These are phyloP conservation scores for Carterocephalus palaemon DNA, from an alignment of 2,888 invertebrate genomes.

Conservation along the genomic window DNA sequence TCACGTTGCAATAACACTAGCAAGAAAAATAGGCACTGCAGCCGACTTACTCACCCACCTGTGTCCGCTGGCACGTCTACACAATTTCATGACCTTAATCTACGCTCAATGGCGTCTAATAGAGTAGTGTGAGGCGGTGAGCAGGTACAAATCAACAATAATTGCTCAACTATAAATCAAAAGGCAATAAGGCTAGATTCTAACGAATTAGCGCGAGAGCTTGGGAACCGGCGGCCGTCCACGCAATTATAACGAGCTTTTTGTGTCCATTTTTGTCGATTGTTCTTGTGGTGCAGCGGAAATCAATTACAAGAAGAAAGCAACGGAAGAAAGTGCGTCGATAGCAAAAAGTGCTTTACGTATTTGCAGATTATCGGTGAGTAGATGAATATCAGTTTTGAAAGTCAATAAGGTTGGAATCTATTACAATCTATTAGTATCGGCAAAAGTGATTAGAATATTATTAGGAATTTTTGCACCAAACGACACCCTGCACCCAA, in stretches of 20 bases:
- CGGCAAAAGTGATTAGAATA: not conserved
- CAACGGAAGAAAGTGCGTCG: constrained; percentile 11
- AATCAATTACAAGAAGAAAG: constrained; percentile 28
- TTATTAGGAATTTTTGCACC: too few species aligned
- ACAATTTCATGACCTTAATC: constrained; percentile 16
- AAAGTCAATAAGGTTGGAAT: constrained; percentile 13
- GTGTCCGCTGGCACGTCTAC: not conserved
- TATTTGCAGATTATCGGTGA: constrained; percentile 19
- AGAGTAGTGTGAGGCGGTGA: constrained; percentile 10
- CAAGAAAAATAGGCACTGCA: not conserved
- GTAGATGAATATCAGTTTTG: constrained; percentile 15
- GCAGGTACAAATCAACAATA: constrained; percentile 17
- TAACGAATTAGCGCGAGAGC: constrained; percentile 16
- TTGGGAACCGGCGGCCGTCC: constrained; percentile 16
- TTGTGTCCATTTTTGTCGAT: constrained; percentile 21
- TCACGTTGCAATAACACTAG: too few species aligned
- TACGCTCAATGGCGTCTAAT: constrained; percentile 11
- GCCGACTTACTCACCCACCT: too few species aligned
- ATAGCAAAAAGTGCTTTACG: constrained; percentile 11
- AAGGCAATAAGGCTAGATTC: constrained; percentile 13
- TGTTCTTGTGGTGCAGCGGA: constrained; percentile 28
- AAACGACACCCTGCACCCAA: too few species aligned
- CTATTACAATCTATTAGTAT: not conserved
- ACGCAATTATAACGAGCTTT: constrained; percentile 29
- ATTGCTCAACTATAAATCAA: constrained; percentile 18